These are phyloP conservation scores for Pollachius pollachius DNA, from an alignment of 2,113 vertebrate genomes.

Conservation along the genomic window DNA sequence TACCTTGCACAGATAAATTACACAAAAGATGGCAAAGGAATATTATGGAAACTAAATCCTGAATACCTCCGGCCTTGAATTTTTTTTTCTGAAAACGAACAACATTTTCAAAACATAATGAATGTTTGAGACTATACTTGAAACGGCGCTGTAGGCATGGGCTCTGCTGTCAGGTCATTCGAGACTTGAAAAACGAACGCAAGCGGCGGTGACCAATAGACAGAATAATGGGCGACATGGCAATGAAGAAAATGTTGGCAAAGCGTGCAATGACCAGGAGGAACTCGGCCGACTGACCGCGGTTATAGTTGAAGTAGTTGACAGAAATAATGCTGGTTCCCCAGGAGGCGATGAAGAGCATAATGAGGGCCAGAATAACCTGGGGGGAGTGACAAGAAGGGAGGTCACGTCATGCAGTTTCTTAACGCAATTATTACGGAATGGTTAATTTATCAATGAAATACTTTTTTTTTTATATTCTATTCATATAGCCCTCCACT, in stretches of 20 bases:
- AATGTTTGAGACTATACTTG: no score
- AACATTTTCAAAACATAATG: no score
- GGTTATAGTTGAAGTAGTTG: conserved; percentile 78
- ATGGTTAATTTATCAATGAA: background rate
- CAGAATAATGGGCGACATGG: conserved; percentile 71
- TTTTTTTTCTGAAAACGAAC: no score
- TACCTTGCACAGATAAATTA: no score
- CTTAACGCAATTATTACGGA: no score
- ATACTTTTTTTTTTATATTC: no score
- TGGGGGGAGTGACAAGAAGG: conserved; percentile 26
- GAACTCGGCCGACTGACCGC: conserved; percentile 46
- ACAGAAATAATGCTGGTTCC: conserved; percentile 75
- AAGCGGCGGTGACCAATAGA: conserved; percentile 71
- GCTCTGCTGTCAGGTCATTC: conserved; percentile 30
- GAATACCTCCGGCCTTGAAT: no score
- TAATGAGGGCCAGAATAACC: conserved; percentile 75
- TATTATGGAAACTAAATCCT: no score
- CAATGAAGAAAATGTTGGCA: conserved; percentile 71
- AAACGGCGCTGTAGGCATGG: no score
- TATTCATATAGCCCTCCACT: no score
- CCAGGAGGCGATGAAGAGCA: conserved; percentile 75
- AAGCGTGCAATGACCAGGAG: conserved; percentile 74
- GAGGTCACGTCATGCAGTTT: background rate
- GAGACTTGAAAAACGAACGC: conserved; percentile 59
- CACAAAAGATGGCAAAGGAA: no score